phyloP scores from a whole-genome alignment of 2,888 invertebrate species.

The Baccha elongata region DNA sequence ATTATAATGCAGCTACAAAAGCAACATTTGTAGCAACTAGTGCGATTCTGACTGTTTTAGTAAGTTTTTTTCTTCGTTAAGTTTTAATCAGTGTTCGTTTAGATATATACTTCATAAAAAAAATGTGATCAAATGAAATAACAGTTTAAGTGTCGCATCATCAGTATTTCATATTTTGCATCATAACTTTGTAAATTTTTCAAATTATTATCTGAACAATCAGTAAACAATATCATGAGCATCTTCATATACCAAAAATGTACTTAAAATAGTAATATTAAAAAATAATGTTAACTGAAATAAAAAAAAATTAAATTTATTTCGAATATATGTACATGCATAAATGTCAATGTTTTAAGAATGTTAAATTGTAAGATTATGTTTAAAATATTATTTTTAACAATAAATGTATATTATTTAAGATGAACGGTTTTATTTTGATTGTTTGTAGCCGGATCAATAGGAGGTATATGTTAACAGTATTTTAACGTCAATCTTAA shows the following conservation, averaged over 20 bases:
- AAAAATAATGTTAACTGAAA: conserved; percentile 4
- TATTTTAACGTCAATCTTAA: too few relatives aligned
- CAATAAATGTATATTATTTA: conserved; percentile 14
- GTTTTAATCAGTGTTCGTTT: neutral
- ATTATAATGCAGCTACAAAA: conserved; percentile 57
- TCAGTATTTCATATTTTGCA: conserved; percentile 50
- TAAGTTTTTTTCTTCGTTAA: conserved; percentile 44
- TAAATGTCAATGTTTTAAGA: too few relatives aligned
- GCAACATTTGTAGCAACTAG: conserved; percentile 24
- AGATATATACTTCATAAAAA: neutral
- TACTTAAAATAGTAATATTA: conserved; percentile 18
- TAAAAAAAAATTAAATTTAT: neutral
- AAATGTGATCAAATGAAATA: conserved; percentile 40
- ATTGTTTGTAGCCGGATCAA: too few relatives aligned
- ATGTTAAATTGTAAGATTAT: conserved; percentile 15
- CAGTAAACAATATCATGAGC: conserved; percentile 6
- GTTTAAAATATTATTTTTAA: conserved; percentile 6
- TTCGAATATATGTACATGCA: too few relatives aligned
- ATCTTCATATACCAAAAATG: conserved; percentile 69
- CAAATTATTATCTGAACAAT: neutral
- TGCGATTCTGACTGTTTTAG: conserved; percentile 24
- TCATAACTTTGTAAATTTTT: conserved; percentile 46
- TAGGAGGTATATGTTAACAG: too few relatives aligned
- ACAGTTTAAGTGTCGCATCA: conserved; percentile 17
- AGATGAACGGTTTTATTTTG: too few relatives aligned